Evolutionary conservation across 2,888 invertebrate species (phyloP).

Genomic region (Koerneria pararmatus): DNA sequence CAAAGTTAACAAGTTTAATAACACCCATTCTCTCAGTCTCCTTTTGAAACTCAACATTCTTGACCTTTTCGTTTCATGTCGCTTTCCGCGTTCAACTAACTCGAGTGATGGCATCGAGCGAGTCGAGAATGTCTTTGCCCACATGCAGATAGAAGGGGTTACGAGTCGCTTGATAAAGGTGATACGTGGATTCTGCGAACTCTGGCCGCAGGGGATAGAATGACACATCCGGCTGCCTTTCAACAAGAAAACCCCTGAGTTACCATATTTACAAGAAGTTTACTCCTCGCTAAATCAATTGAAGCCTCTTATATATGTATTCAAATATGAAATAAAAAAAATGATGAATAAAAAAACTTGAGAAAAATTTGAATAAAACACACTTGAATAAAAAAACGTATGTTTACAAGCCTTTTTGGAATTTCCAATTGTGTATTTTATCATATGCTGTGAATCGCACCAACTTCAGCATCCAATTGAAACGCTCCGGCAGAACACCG

Average conservation of each 20-base stretch:
- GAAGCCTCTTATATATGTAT: too few species aligned
- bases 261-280: too few species aligned
- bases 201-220: constrained; percentile 71
- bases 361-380: too few species aligned
- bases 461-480: constrained; percentile 62
- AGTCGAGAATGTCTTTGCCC: constrained; percentile 66
- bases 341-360: not conserved
- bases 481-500: constrained; percentile 66
- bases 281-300: too few species aligned
- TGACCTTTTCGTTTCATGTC: constrained; percentile 69
- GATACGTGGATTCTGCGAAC: constrained; percentile 69
- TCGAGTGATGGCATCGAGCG: constrained; percentile 48
- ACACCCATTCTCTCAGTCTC: too few species aligned
- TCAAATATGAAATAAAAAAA: too few species aligned
- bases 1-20: too few species aligned
- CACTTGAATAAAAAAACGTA: too few species aligned
- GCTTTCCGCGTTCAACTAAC: too few species aligned
- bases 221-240: constrained; percentile 65
- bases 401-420: not conserved
- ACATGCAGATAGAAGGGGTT: constrained; percentile 71
- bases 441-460: not conserved
- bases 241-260: too few species aligned
- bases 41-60: too few species aligned
- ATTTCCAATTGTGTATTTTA: not conserved
- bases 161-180: constrained; percentile 68